These are phyloP conservation scores for Eidolon dupreanum DNA, from an alignment of 2,797 vertebrate genomes.

Conservation along the genomic window DNA sequence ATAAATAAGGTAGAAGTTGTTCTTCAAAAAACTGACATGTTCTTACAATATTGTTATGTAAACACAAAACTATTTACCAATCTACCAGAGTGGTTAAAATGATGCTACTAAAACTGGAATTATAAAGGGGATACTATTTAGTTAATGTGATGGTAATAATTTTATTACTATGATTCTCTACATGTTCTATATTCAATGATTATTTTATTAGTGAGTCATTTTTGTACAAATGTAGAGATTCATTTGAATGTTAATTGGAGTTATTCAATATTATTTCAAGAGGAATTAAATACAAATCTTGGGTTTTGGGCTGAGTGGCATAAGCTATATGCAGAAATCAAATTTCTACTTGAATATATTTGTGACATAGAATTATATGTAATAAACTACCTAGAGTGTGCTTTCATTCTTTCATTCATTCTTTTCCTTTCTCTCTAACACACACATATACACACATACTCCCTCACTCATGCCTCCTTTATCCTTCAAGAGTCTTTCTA, in stretches of 20 bases:
- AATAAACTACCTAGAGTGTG: not conserved
- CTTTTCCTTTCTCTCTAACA: not conserved
- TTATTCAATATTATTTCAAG: conserved; percentile 45
- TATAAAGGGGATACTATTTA: not conserved
- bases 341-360: not conserved
- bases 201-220: conserved; percentile 62
- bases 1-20: not conserved
- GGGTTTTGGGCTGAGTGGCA: not conserved
- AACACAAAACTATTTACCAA: not conserved
- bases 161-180: conserved; percentile 56
- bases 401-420: not conserved
- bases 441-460: not conserved
- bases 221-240: conserved; percentile 60
- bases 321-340: conserved; percentile 6
- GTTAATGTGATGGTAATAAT: conserved; percentile 55
- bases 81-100: not conserved
- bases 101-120: not conserved
- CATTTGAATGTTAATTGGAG: conserved; percentile 13
- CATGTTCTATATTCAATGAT: conserved; percentile 54
- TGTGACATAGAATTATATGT: not conserved
- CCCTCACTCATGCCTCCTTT: not conserved
- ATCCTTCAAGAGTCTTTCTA: not conserved
- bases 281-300: conserved; percentile 21
- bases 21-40: not conserved
- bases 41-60: not conserved